Percentiles rank a stretch among this genome's conserved stretches.
Evolutionary conservation across 2,888 invertebrate genomes (phyloP).

Genomic region (Malachius bipustulatus): DNA sequence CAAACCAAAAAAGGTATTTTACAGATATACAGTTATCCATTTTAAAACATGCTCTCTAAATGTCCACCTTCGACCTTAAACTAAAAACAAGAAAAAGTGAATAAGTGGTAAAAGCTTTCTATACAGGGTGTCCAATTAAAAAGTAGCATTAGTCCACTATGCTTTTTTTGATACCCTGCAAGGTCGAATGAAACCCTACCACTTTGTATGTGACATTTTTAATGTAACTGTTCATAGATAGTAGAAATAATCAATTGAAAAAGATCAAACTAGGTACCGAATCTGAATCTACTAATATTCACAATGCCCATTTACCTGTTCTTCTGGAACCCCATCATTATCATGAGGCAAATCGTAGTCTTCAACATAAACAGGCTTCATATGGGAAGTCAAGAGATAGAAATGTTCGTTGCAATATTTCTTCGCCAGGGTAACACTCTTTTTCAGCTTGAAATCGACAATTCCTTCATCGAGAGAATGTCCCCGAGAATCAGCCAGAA

Average conservation of each 20-base stretch:
- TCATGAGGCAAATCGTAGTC: neutral
- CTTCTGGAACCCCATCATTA: neutral
- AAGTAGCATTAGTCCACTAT: too few species aligned
- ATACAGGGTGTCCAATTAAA: too few species aligned
- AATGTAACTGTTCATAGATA: conserved; percentile 1
- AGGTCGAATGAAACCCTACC: too few species aligned
- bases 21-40: too few species aligned
- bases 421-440: neutral
- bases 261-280: neutral
- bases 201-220: too few species aligned
- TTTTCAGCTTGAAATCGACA: neutral
- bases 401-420: conserved; percentile 1
- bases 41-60: too few species aligned
- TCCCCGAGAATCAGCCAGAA: conserved; percentile 3
- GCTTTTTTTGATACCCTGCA: too few species aligned
- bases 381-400: neutral
- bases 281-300: neutral
- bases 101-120: too few species aligned
- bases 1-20: too few species aligned
- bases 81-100: too few species aligned
- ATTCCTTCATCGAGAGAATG: neutral
- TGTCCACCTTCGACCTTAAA: too few species aligned
- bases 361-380: neutral
- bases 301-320: neutral
- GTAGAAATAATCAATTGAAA: neutral